Percentiles rank a stretch among this genome's conserved stretches.
These are phyloP conservation scores for Bacillus rossius DNA, from an alignment of 1,140 invertebrate species.

Conservation along the genomic window DNA sequence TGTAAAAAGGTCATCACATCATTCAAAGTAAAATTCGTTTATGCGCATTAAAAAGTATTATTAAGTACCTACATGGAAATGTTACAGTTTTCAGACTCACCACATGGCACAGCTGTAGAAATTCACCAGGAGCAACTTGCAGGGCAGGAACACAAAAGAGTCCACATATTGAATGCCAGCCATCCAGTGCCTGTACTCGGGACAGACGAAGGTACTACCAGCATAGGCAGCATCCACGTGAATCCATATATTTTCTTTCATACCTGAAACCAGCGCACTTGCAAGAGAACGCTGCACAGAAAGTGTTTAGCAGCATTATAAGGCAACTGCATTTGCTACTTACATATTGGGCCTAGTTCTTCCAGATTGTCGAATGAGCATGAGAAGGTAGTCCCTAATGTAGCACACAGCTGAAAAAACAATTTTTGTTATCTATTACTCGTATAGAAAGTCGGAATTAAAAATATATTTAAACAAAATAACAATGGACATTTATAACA, in stretches of 20 bases:
- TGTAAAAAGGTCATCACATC: too few species aligned
- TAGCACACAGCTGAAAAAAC: slow-evolving; percentile 5
- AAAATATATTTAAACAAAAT: too few species aligned
- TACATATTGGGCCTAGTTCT: slow-evolving; percentile 5
- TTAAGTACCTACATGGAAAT: too few species aligned
- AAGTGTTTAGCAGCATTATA: not conserved
- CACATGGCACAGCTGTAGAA: slow-evolving; percentile 50
- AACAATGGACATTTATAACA: too few species aligned
- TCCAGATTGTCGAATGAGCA: slow-evolving; percentile 6
- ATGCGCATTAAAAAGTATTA: too few species aligned
- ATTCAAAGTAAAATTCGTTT: too few species aligned
- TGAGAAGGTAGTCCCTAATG: not conserved
- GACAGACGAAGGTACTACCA: slow-evolving; percentile 51
- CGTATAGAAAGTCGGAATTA: slow-evolving; percentile 54
- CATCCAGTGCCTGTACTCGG: slow-evolving; percentile 47
- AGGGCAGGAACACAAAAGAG: slow-evolving; percentile 53
- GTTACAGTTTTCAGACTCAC: not conserved
- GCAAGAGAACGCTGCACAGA: not conserved
- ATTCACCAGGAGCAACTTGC: slow-evolving; percentile 54
- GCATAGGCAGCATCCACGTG: slow-evolving; percentile 12
- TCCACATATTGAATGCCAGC: slow-evolving; percentile 48
- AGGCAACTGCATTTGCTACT: not conserved
- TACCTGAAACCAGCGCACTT: not conserved
- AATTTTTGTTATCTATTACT: too few species aligned
- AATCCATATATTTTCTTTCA: not conserved